Conservation (phyloP, 2,797 vertebrate species). For the Esox lucius region DNA sequence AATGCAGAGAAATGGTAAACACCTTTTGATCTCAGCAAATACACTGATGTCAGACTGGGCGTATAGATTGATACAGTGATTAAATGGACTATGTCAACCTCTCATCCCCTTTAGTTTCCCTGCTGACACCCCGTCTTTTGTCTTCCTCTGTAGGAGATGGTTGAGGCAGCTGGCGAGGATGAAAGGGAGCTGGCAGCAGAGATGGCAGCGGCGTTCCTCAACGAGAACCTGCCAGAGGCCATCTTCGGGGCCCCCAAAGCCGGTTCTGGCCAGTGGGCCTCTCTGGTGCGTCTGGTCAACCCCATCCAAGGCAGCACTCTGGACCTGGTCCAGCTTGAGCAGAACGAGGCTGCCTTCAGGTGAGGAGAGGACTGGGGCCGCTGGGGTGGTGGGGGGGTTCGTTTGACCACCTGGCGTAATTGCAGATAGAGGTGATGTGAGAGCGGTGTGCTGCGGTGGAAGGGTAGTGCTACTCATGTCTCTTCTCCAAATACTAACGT, state of each 20-base stretch:
- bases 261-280: conserved; percentile 96
- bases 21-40: background rate
- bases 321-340: conserved; percentile 94
- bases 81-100: background rate
- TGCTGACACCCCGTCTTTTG: background rate
- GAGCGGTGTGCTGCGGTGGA: too few relatives aligned
- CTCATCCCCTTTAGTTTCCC: background rate
- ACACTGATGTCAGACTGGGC: background rate
- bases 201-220: conserved; percentile 98
- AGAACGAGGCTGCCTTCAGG: conserved; percentile 99
- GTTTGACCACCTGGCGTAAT: too few relatives aligned
- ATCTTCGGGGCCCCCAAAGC: conserved; percentile 97
- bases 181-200: conserved; percentile 95
- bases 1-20: background rate
- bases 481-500: conserved; percentile 63
- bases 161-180: conserved; percentile 96
- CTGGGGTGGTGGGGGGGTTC: too few relatives aligned
- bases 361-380: conserved; percentile 56
- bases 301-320: conserved; percentile 94
- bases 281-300: conserved; percentile 92
- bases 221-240: conserved; percentile 96
- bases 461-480: conserved; percentile 61
- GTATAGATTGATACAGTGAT: background rate
- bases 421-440: conserved; percentile 63
- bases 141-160: conserved; percentile 86